Percentiles rank a stretch among this genome's conserved stretches.
These are phyloP conservation scores for Chionodraco myersi DNA, from an alignment of 2,113 vertebrate species.

Conservation along the genomic window DNA sequence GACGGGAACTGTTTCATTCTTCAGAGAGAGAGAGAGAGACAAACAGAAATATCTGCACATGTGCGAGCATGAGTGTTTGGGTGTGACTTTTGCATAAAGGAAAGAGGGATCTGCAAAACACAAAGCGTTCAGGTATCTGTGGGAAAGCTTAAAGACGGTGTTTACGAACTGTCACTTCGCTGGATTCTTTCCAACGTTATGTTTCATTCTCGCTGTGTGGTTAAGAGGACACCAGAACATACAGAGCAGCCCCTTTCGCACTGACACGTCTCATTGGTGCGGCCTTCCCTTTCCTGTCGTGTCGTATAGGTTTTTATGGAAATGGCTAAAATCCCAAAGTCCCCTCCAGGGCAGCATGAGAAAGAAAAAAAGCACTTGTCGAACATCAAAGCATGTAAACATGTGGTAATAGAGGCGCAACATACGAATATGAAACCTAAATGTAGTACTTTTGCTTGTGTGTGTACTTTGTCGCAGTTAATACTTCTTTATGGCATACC, in stretches of 20 bases:
- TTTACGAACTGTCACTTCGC: background rate
- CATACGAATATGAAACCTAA: no score
- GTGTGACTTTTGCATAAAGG: background rate
- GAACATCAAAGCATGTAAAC: no score
- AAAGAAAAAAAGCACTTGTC: no score
- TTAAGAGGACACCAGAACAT: background rate
- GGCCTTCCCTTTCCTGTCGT: no score
- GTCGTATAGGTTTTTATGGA: no score
- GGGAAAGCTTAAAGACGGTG: no score
- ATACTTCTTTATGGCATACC: background rate
- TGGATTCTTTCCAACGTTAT: background rate
- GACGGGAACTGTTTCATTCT: conserved; percentile 66
- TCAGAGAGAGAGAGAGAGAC: background rate
- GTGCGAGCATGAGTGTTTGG: conserved; percentile 1
- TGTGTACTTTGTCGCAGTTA: background rate
- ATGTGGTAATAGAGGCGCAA: no score
- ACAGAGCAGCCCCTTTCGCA: no score
- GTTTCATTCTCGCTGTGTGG: background rate
- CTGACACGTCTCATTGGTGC: no score
- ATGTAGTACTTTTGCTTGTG: background rate
- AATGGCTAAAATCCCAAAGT: no score
- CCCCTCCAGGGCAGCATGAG: no score
- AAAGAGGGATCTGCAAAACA: background rate
- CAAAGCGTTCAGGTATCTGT: background rate
- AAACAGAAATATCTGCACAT: conserved; percentile 11